Percentiles rank a stretch among this genome's conserved stretches.
These are phyloP conservation scores for Caprella mutica DNA, from an alignment of 2,888 invertebrate genomes.

Conservation along the genomic window DNA sequence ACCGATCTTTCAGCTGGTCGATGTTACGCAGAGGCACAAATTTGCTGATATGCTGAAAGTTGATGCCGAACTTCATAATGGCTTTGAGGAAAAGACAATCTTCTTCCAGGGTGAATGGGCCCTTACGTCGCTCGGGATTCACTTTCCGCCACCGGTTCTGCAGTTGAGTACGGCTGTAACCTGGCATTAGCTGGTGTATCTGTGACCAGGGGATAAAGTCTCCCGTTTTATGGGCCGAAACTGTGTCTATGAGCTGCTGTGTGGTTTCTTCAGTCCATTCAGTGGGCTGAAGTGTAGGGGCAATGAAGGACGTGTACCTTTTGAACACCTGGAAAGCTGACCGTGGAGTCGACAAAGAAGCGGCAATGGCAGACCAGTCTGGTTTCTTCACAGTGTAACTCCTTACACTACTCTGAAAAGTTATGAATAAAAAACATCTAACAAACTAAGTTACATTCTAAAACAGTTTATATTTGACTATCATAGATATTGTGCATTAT, in stretches of 20 bases:
- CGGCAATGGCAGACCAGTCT: constrained; percentile 16
- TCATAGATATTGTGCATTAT: no score
- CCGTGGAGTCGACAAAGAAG: constrained; percentile 7
- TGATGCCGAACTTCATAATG: constrained; percentile 26
- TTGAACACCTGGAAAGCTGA: constrained; percentile 23
- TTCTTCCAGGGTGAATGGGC: constrained; percentile 25
- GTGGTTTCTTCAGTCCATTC: constrained; percentile 13
- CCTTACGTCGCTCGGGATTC: constrained; percentile 22
- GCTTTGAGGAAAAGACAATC: constrained; percentile 31
- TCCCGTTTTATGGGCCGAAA: constrained; percentile 19
- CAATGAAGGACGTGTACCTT: constrained; percentile 22
- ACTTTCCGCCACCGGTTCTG: constrained; percentile 25
- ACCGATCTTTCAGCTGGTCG: constrained; percentile 18
- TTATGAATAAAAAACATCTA: no score
- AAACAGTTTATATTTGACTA: no score
- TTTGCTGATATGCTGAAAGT: constrained; percentile 18
- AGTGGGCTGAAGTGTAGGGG: constrained; percentile 17
- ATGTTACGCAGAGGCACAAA: constrained; percentile 26
- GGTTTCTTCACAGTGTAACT: background rate
- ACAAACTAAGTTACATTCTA: no score
- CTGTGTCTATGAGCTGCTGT: constrained; percentile 16
- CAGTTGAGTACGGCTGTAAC: constrained; percentile 22
- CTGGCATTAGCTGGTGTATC: constrained; percentile 29
- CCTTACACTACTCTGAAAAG: background rate
- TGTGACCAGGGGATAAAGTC: constrained; percentile 25